phyloP scores from a whole-genome alignment of 2,113 vertebrate genomes.

The Crotalus viridis region DNA sequence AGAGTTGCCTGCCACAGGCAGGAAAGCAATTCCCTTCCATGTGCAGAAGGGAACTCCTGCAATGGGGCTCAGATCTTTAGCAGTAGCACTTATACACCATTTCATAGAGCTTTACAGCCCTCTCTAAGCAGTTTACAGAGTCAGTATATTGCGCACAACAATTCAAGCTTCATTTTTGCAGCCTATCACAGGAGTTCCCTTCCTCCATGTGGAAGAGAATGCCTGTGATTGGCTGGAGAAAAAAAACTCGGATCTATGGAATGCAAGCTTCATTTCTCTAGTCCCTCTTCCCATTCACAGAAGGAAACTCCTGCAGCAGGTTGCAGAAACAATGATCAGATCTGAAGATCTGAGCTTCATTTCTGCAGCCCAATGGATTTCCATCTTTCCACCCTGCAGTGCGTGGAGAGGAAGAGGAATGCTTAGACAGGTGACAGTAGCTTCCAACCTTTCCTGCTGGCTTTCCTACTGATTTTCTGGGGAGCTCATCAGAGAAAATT shows the following conservation, averaged over 20 bases:
- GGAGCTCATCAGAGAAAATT: background rate
- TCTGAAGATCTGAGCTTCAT: background rate
- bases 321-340: background rate
- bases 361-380: background rate
- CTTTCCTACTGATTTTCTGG: background rate
- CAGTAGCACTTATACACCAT: background rate
- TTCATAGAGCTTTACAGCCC: background rate
- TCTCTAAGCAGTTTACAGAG: background rate
- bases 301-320: background rate
- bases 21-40: background rate
- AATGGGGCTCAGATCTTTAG: background rate
- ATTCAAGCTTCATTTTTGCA: background rate
- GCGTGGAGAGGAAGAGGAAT: background rate
- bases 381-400: background rate
- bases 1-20: background rate
- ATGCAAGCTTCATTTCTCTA: background rate
- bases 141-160: background rate
- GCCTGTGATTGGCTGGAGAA: background rate
- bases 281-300: background rate
- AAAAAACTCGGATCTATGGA: background rate
- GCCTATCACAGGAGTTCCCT: background rate
- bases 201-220: background rate
- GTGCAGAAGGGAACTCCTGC: background rate
- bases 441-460: background rate
- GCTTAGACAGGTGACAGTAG: background rate